These are phyloP conservation scores for Temnothorax rugatulus DNA, from an alignment of 2,888 invertebrate genomes.

Conservation along the genomic window DNA sequence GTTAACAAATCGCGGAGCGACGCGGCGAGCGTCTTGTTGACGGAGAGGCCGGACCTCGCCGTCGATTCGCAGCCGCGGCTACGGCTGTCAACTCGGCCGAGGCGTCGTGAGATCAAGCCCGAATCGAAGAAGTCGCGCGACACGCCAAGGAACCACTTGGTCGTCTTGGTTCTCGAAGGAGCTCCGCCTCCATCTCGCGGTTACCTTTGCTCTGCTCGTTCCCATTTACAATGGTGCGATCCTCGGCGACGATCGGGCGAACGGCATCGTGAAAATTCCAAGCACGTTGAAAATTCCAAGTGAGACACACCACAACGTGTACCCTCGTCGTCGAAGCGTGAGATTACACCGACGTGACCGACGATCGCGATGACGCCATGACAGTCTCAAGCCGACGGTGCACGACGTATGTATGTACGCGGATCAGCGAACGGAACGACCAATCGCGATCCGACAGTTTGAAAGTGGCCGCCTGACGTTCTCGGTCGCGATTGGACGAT, in stretches of 20 bases:
- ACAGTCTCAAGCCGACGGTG: background rate
- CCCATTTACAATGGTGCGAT: background rate
- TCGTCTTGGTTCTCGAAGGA: background rate
- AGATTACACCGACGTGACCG: background rate
- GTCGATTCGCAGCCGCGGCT: background rate
- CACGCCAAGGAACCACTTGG: background rate
- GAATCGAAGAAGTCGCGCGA: background rate
- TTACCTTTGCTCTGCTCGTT: conserved; percentile 6
- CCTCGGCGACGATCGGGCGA: conserved; percentile 46
- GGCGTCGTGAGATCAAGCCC: background rate
- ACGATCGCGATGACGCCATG: conserved; percentile 64
- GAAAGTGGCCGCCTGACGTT: background rate
- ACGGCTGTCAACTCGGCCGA: background rate
- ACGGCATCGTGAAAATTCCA: conserved; percentile 12
- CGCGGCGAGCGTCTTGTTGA: background rate
- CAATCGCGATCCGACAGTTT: background rate
- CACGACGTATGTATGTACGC: background rate
- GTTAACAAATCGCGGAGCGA: background rate
- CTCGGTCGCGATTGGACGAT: background rate
- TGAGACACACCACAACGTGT: background rate
- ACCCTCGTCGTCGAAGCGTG: conserved; percentile 24
- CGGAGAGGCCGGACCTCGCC: background rate
- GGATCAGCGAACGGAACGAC: background rate
- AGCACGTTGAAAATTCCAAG: background rate
- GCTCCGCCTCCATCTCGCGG: background rate